Base-by-base conservation (phyloP, 2,797 vertebrate species). In the Danionella dracula region DNA sequence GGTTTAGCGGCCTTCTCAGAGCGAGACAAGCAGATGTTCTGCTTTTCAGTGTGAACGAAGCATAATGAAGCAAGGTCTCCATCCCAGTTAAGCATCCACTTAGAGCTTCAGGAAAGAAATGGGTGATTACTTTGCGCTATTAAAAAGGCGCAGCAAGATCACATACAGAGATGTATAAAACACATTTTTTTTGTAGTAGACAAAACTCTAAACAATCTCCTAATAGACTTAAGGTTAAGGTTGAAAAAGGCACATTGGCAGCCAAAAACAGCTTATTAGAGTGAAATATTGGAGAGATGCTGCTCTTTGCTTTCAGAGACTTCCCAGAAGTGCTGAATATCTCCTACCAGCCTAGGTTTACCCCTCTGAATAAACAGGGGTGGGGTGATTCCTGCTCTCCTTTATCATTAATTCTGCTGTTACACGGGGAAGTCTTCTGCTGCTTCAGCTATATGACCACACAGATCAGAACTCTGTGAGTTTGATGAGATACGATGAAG, bases 341-440 rank as follows among this genome's bases (percentile, higher is more conserved):
- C 84, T 84, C 79, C 76, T 74, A 31, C 71, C 77, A 73, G 65
- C 68, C 77, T 72, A 68, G 11, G 31, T 70, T 71, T 68, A 71
- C 77, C 77, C 80, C 49, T 50, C 45, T 23, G 72, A 75, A 72
- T 72, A 53, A 80, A 76, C n/a, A n/a, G 73, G 68, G 73, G 58
- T 67, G 53, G 60, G 71, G 72, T 73, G 48, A 66, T 69, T 42
- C 23, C 69, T 60, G 45, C 31, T 11, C 50, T 29, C 40, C 21
- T 63, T 74, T 70, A 73, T 55, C 35, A 44, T 66, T 29, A 48
- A 69, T 64, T 54, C 61, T 53, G 29, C 15, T 12, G 48, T 37
- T 32, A 12, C 8, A 15, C 31, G 50, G 1, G 15, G n/a, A 34
- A 8, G 7, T 32, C 37, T 45, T 55, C 62, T 46, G 62, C 62